A percentile compares a stretch with the other conserved stretches of the same genome.
phyloP scores from a whole-genome alignment of 2,113 vertebrate species.

The Percopsis transmontana region DNA sequence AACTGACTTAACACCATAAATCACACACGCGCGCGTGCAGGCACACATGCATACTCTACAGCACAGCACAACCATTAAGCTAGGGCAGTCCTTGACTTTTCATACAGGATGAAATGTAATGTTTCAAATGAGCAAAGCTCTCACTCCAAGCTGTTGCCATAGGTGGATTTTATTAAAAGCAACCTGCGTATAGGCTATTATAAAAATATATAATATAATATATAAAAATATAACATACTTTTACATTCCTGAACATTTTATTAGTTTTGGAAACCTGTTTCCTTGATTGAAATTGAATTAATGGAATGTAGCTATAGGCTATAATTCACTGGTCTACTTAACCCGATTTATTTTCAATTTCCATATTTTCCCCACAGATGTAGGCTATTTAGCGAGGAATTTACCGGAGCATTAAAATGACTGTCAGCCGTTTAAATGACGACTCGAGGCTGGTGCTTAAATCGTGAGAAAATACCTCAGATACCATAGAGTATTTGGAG shows the following conservation, averaged over 20 bases:
- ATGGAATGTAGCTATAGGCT: constrained; percentile 22
- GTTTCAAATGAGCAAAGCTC: constrained; percentile 9
- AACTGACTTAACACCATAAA: constrained; percentile 52
- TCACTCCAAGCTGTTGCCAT: constrained; percentile 10
- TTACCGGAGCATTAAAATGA: constrained; percentile 11
- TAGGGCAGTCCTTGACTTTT: constrained; percentile 12
- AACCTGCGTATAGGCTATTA: too few relatives aligned
- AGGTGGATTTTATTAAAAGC: too few relatives aligned
- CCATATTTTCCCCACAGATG: constrained; percentile 33
- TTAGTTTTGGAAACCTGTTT: too few relatives aligned
- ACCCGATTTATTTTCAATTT: constrained; percentile 6
- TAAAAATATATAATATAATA: too few relatives aligned
- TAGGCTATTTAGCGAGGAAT: constrained; percentile 1
- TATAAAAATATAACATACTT: too few relatives aligned
- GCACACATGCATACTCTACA: constrained; percentile 23
- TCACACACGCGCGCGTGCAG: constrained; percentile 12
- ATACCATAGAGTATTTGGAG: too few relatives aligned
- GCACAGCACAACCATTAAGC: constrained; percentile 45
- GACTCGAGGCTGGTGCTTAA: constrained; percentile 19
- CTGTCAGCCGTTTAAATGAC: not conserved
- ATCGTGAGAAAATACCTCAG: constrained; percentile 58
- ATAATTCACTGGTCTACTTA: too few relatives aligned
- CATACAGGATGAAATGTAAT: constrained; percentile 19
- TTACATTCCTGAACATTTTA: too few relatives aligned
- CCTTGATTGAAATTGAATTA: too few relatives aligned